Base-by-base conservation (phyloP, 2,888 invertebrate genomes). In the Latrodectus hesperus region DNA sequence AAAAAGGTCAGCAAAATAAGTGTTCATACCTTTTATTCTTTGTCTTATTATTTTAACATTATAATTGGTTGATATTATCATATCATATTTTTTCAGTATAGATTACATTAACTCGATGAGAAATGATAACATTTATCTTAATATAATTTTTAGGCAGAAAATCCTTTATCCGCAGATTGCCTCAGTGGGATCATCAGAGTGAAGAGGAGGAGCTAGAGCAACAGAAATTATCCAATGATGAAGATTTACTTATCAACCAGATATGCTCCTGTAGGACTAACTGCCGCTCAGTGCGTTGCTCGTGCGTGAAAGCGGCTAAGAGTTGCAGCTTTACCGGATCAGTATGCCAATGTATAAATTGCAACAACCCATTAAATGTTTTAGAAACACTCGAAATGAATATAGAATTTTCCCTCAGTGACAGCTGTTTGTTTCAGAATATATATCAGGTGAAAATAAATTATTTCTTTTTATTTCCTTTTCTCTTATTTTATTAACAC, bases 341-440 rank as follows among this genome's bases (percentile, higher is more conserved):
- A 8, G 17, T 77, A 9, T 89, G 89, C 64, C 53, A 70, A 12
- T 89, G 89, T 68, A 68, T 26, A n/a, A 84, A 83, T 22, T 89
- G 89, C n/a, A 86, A 88, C 76, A 89, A 89, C 73, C 89, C 89
- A 5, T 53, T 89, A 22, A 89, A 89, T 51, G 65, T 89, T 9
- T 64, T 89, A 26, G 85, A 89, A 53, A 51, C 83, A 2, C 14
- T 86, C 0, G 88, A 83, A n/a, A 22, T 89, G 10, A 77, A 86
- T 65, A 68, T 80, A 8, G 68, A 83, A 2, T 68, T 81, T 67
- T 81, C 88, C 2, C 65, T 88, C 3, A 71, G 53, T n/a, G 89
- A 89, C 65, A 67, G 72, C 9, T 89, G 89, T 16, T 52, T 89
- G 11, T 77, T 88, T 60, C 84, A 86, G 26, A 89, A 89, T 17